phyloP scores from a whole-genome alignment of 2,888 invertebrate genomes.

The Parthenolecanium corni region DNA sequence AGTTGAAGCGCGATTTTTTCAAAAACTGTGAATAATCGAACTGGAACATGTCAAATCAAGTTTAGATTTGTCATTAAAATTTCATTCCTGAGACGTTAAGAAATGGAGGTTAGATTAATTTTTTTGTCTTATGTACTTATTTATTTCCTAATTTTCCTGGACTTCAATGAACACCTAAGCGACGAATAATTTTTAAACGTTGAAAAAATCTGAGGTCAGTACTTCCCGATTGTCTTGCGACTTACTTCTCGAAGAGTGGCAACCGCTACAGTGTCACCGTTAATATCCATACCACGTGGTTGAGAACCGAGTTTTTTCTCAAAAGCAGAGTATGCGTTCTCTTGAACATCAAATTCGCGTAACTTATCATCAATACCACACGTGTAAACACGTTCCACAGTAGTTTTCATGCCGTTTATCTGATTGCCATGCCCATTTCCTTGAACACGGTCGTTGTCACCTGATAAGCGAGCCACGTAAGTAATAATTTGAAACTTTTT shows the following conservation, averaged over 20 bases:
- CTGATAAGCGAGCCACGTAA: slow-evolving; percentile 40
- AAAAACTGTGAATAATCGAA: too few relatives aligned
- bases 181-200: too few relatives aligned
- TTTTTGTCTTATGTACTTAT: too few relatives aligned
- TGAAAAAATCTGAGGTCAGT: too few relatives aligned
- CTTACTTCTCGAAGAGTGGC: slow-evolving; percentile 77
- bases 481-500: neutral
- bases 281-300: slow-evolving; percentile 73
- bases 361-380: slow-evolving; percentile 91
- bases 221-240: neutral
- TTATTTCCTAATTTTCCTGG: too few relatives aligned
- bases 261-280: slow-evolving; percentile 57
- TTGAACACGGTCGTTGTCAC: slow-evolving; percentile 69
- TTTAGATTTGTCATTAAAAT: too few relatives aligned
- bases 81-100: too few relatives aligned
- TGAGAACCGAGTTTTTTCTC: slow-evolving; percentile 75
- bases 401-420: slow-evolving; percentile 75
- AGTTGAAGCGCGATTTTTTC: too few relatives aligned
- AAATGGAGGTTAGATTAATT: too few relatives aligned
- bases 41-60: too few relatives aligned
- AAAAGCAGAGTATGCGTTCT: slow-evolving; percentile 38
- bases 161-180: too few relatives aligned
- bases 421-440: slow-evolving; percentile 93
- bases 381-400: slow-evolving; percentile 60
- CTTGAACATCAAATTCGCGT: slow-evolving; percentile 48